Evolutionary conservation across 2,113 vertebrate genomes (phyloP), one percentile per base, ranked within the genome.

Genomic region (Menidia beryllina): DNA sequence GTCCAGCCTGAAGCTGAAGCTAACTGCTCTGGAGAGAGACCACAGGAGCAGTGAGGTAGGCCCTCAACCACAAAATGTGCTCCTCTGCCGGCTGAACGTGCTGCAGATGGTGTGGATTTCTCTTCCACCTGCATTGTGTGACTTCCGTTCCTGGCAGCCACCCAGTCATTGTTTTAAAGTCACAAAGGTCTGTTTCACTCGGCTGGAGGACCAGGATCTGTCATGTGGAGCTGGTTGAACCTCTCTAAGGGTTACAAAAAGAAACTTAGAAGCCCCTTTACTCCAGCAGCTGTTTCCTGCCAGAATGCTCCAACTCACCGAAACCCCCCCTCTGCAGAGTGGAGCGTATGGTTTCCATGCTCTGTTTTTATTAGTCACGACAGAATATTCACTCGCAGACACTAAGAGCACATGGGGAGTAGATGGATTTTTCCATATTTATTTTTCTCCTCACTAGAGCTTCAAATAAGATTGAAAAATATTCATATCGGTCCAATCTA

Each of bases 1-100:
- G 74, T 98, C 98, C 23, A 95, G 95, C 72, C 89, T 99, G 83
- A 98, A 97, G 89, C 91, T 97, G 73, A 97, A 98, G 71, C 89
- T 99, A 77, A 93, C 95, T 0, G 83, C 94, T 2, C 91, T 95
- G 57, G 96, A 97, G 82, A 94, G 94, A 72, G 96, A 98, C 75
- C 93, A 92, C 89, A 94, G 93, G 72, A 95, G 96, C 79, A 94
- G 91, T 2, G 95, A 97, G 93, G 98, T 98, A 84, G 21, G 14
- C 19, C 72, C 50, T 15, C 13, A 5, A 15, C n/a, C 49, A 11
- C 0, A 3, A 61, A 36, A 48, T 17, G 3, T 7, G 14, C 13
- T 1, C n/a, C 15, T 2, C 30, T 19, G 7, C 36, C 50, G 53
- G 41, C 27, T 41, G 19, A 53, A 19, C 61, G 67, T 24, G 10